A percentile compares a stretch with the other conserved stretches of the same genome.
These are phyloP conservation scores for Arizona elegans DNA, from an alignment of 2,113 vertebrate species.

Conservation along the genomic window DNA sequence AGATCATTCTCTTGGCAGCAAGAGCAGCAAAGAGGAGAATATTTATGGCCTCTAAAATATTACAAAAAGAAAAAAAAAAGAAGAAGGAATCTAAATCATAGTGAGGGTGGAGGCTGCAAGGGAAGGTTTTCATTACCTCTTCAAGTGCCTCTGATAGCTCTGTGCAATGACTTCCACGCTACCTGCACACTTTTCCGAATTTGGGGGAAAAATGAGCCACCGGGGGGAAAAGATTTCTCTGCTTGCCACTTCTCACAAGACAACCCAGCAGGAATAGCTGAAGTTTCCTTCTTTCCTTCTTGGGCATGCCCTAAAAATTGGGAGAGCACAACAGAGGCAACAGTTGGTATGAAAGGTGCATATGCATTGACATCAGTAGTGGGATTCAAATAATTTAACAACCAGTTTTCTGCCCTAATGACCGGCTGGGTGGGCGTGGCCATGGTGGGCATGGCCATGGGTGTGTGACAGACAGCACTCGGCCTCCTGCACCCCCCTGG, in stretches of 20 bases:
- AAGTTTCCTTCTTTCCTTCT: background rate
- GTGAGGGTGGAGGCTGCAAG: background rate
- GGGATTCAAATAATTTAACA: too few relatives aligned
- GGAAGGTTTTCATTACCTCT: background rate
- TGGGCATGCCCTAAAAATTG: background rate
- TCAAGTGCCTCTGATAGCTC: background rate
- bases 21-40: constrained; percentile 15
- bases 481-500: too few relatives aligned
- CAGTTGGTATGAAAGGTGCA: background rate
- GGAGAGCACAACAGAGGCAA: background rate
- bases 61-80: background rate
- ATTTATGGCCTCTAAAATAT: constrained; percentile 25
- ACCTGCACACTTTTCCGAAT: background rate
- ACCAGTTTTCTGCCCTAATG: too few relatives aligned
- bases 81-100: background rate
- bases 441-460: too few relatives aligned
- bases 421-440: too few relatives aligned
- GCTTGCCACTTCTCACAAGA: background rate
- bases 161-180: background rate
- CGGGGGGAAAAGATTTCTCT: background rate
- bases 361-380: background rate
- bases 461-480: too few relatives aligned
- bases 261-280: background rate
- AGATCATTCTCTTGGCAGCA: constrained; percentile 4
- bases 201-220: background rate